A percentile compares a stretch with the other conserved stretches of the same genome.
These are phyloP conservation scores for Hetaerina americana DNA, from an alignment of 1,140 invertebrate genomes.

Conservation along the genomic window DNA sequence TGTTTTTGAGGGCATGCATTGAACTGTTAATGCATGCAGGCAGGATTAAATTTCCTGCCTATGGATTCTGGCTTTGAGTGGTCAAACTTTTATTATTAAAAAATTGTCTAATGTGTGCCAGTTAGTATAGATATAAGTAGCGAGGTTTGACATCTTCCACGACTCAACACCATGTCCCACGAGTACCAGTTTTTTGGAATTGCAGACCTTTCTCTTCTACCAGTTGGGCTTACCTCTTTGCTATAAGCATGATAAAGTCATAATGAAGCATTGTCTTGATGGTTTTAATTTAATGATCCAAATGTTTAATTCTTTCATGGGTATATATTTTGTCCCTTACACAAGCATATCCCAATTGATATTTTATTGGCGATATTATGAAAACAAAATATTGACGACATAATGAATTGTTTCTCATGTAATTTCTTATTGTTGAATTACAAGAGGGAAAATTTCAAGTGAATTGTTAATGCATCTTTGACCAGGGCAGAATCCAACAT, in stretches of 20 bases:
- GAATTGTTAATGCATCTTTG: too few species aligned
- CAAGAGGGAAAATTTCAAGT: too few species aligned
- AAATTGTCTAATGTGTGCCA: background rate
- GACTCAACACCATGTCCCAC: background rate
- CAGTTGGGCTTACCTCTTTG: background rate
- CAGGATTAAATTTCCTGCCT: background rate
- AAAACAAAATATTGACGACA: too few species aligned
- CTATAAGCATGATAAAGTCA: background rate
- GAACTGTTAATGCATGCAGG: background rate
- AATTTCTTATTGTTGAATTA: too few species aligned
- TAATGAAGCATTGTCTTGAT: background rate
- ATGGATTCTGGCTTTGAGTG: background rate
- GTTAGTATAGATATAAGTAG: background rate
- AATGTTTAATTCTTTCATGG: background rate
- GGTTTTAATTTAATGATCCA: background rate
- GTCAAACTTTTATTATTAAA: background rate
- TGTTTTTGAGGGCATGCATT: background rate
- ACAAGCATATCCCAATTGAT: background rate
- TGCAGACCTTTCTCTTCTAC: background rate
- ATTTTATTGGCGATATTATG: too few species aligned
- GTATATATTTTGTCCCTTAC: background rate
- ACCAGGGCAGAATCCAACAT: too few species aligned
- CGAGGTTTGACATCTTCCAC: background rate
- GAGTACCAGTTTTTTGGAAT: background rate
- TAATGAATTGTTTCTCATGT: too few species aligned